Percentiles rank a stretch among this genome's conserved stretches.
These are phyloP conservation scores for Nomada fucata DNA, from an alignment of 2,888 invertebrate genomes.

Conservation along the genomic window DNA sequence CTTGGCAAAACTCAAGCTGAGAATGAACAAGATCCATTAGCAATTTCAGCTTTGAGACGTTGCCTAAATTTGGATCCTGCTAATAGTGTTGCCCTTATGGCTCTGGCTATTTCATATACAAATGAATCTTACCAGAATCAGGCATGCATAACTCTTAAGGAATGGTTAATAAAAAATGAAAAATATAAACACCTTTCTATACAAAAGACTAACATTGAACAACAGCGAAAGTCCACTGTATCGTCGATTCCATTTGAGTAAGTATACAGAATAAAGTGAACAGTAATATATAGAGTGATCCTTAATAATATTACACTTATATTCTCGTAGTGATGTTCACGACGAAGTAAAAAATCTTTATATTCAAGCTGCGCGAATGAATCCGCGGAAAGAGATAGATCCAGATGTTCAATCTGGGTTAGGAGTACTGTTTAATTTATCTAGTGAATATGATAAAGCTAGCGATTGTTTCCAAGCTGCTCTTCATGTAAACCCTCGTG, in stretches of 20 bases:
- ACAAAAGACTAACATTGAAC: conserved; percentile 84
- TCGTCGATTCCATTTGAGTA: conserved; percentile 82
- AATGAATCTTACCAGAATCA: conserved; percentile 97
- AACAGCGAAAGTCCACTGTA: conserved; percentile 80
- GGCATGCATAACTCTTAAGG: conserved; percentile 92
- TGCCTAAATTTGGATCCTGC: conserved; percentile 92
- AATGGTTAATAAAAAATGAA: conserved; percentile 92
- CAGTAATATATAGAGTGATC: background rate
- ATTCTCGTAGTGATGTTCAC: conserved; percentile 85
- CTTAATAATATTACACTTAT: conserved; percentile 4
- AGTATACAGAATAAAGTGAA: conserved; percentile 71
- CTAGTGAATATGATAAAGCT: conserved; percentile 97
- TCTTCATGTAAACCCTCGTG: conserved; percentile 91
- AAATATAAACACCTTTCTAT: conserved; percentile 90
- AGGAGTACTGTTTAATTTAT: conserved; percentile 97
- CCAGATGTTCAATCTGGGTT: conserved; percentile 96
- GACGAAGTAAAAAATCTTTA: conserved; percentile 90
- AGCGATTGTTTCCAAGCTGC: conserved; percentile 98
- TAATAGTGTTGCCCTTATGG: conserved; percentile 94
- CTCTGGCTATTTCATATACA: conserved; percentile 96
- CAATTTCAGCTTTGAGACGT: conserved; percentile 95
- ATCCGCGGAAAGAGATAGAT: conserved; percentile 90
- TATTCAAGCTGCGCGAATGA: conserved; percentile 91
- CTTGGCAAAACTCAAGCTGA: conserved; percentile 97
- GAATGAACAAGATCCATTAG: conserved; percentile 98